Base-by-base conservation (phyloP, 2,113 vertebrate species). In the Phasianus colchicus region DNA sequence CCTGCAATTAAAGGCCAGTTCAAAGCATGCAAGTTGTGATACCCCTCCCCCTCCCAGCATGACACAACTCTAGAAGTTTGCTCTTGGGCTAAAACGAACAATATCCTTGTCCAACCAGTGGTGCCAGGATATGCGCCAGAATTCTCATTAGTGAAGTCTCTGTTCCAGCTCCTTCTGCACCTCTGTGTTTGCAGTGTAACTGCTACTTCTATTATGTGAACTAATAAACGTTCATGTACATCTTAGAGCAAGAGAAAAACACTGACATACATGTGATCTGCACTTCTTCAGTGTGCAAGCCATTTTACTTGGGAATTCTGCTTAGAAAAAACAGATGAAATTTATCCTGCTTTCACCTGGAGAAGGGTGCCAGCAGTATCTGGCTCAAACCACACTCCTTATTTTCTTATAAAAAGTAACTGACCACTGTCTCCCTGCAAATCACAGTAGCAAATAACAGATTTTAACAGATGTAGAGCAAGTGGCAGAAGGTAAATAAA, bases 31-130 rank as follows among this genome's bases (percentile, higher is more conserved):
- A 42, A 52, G 36, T 48, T 12, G 42, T 85, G 66, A 22, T 73
- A 32, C 11, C 40, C 79, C 60, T 90, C 86, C 88, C 91, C 87
- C 71, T 80, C 85, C 85, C 89, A 82, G 84, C 84, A 80, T 76
- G 83, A 95, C 85, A 90, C 79, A 95, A 77, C 52, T 75, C 76
- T 4, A 91, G 76, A 91, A 83, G 91, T 95, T 91, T 91, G 93
- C 91, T 96, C 93, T 50, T 90, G 43, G 89, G 94, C 89, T 95
- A 81, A 91, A 95, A 38, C 0, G 66, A 96, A 91, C 88, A 86
- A 88, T 90, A 94, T 95, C 93, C 96, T 92, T 64, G 91, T 92
- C 95, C 88, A 90, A 92, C 91, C 89, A 93, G 95, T 89, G 89
- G 79, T 91, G 88, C 95, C 93, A 91, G 79, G 73, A 77, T 86